Evolutionary conservation across 2,888 invertebrate species (phyloP).

Genomic region (Aleiodes alternator): DNA sequence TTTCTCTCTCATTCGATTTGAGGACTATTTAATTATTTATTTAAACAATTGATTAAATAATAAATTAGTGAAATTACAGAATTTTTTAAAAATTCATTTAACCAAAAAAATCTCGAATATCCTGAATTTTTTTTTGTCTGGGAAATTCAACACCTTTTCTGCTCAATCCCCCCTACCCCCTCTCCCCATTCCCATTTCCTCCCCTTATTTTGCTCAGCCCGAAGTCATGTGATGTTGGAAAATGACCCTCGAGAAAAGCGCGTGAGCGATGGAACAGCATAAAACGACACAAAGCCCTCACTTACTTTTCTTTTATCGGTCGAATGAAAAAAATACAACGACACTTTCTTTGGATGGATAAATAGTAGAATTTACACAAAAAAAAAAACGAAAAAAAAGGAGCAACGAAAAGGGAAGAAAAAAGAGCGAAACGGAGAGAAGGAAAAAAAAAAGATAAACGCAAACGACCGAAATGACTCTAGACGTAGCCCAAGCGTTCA

Average conservation of each 20-base stretch:
- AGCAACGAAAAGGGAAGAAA: slow-evolving; percentile 8
- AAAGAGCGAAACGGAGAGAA: slow-evolving; percentile 25
- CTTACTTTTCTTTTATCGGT: slow-evolving; percentile 19
- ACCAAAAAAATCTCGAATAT: slow-evolving; percentile 8
- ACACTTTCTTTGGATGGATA: slow-evolving; percentile 2
- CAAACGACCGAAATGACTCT: slow-evolving; percentile 44
- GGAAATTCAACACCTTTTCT: slow-evolving; percentile 37
- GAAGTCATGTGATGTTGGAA: slow-evolving; percentile 42
- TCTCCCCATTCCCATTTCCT: slow-evolving; percentile 4
- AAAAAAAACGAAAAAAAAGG: neutral
- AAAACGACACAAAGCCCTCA: slow-evolving; percentile 15
- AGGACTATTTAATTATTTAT: slow-evolving; percentile 27
- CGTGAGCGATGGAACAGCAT: slow-evolving; percentile 25
- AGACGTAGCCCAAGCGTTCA: slow-evolving; percentile 53
- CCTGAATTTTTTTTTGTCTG: slow-evolving; percentile 29
- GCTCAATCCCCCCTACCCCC: neutral
- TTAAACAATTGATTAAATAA: no score
- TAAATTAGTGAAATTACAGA: slow-evolving; percentile 27
- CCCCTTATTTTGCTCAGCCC: slow-evolving; percentile 4
- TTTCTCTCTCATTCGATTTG: slow-evolving; percentile 36
- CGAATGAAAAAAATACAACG: slow-evolving; percentile 35
- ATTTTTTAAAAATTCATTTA: neutral
- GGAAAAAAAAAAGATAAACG: slow-evolving; percentile 53
- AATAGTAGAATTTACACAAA: slow-evolving; percentile 9
- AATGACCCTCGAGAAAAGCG: slow-evolving; percentile 48